Evolutionary conservation across 2,888 invertebrate genomes (phyloP), one percentile per base, ranked within the genome.

Genomic region (Drosophila maculinotata): DNA sequence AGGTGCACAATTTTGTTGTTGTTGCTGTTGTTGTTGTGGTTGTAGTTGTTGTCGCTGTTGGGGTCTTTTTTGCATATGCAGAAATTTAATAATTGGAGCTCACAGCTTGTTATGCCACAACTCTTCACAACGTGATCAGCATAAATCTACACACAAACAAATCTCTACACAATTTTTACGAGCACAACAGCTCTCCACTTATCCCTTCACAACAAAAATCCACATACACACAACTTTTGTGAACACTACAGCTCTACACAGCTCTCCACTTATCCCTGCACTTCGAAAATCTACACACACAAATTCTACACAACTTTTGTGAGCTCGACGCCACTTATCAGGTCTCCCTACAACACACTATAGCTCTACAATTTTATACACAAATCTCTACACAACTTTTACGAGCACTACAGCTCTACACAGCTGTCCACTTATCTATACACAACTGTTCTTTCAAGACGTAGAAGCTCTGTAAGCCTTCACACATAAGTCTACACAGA

Each of bases 11-110:
- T 57, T 36, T 57, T 52, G 36, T 33, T 63, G 33, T 44, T 54
- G 25, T 28, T 30, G 42, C 30, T 39, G 38, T 8, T 51, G 7
- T 31, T 48, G 23, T 25, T 42, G 15, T 31, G n/a, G 33, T 44
- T 54, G 25, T 28, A 25, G 42, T 35, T 39, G 38, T 8, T 51
- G 7, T 31, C 47, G 23, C 30, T 42, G 15, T 31, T 45, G 51
- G 25, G 44, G 44, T 25, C 35, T 38, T 51, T 49, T 71, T 58
- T 62, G 62, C 68, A 70, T 70, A 66, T 72, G 73, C 54, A 72
- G 58, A 72, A 39, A 72, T 58, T 58, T 63, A 58, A 68, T 72
- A 72, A 72, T 68, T 68, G 73, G 44, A 47, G 52, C 33, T 36
- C 51, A 38, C 59, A 41, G 30, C 69, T 69, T 45, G 69, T 69